Evolutionary conservation across 1,140 invertebrate species (phyloP).

Genomic region (Coboldia fuscipes): DNA sequence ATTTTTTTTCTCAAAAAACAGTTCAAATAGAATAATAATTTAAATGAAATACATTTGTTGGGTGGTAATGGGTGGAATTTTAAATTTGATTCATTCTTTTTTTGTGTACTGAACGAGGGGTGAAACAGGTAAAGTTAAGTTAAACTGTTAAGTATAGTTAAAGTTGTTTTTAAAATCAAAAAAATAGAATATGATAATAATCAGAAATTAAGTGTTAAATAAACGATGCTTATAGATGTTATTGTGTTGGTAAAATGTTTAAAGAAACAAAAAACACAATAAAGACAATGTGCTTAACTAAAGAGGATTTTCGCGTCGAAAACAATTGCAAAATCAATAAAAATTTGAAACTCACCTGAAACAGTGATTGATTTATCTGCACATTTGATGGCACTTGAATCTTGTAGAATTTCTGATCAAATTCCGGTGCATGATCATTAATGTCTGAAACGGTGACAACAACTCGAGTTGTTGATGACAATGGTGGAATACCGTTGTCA

Average conservation of each 20-base stretch:
- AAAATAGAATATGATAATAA: no score
- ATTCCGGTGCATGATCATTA: conserved; percentile 67
- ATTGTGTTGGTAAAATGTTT: background rate
- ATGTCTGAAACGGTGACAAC: conserved; percentile 60
- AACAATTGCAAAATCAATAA: background rate
- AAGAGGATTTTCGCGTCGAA: background rate
- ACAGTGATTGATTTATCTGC: conserved; percentile 30
- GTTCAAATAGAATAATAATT: no score
- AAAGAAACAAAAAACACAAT: background rate
- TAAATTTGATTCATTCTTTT: no score
- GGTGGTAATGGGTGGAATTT: no score
- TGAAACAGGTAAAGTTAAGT: no score
- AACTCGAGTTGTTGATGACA: conserved; percentile 66
- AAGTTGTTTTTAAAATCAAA: no score
- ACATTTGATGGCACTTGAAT: conserved; percentile 47
- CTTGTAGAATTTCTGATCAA: conserved; percentile 60
- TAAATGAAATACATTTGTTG: no score
- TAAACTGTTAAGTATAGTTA: no score
- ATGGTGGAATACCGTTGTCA: conserved; percentile 51
- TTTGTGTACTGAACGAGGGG: no score
- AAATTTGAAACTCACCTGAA: conserved; percentile 27
- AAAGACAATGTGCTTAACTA: background rate
- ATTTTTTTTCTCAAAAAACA: no score
- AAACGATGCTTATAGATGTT: background rate
- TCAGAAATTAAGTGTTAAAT: no score